phyloP scores from a whole-genome alignment of 2,797 vertebrate genomes.

The Sebastes hubbsi region DNA sequence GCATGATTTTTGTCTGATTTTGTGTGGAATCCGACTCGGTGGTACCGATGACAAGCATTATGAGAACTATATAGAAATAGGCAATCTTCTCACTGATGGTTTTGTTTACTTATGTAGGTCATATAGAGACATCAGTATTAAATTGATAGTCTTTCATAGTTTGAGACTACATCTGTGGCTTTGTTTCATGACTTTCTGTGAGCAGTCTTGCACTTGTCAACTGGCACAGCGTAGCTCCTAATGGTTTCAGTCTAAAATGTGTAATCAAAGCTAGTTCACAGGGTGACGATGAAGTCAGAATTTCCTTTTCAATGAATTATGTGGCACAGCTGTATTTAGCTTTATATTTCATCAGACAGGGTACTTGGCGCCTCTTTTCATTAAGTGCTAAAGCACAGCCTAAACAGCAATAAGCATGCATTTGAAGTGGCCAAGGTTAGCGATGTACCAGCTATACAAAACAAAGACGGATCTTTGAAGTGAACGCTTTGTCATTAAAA shows the following conservation, averaged over 20 bases:
- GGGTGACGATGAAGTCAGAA: background rate
- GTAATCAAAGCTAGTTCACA: background rate
- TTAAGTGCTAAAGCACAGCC: constrained; percentile 15
- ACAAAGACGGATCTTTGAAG: constrained; percentile 46
- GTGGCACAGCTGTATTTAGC: background rate
- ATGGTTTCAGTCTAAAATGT: background rate
- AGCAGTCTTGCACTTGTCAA: background rate
- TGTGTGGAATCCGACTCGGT: too few species aligned
- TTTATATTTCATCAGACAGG: background rate
- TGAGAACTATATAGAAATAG: too few species aligned
- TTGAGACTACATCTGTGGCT: background rate
- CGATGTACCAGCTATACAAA: constrained; percentile 27
- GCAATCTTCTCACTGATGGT: too few species aligned
- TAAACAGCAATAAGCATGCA: constrained; percentile 38
- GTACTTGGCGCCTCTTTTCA: constrained; percentile 1
- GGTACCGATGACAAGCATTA: too few species aligned
- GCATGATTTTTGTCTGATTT: too few species aligned
- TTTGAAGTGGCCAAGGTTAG: constrained; percentile 48
- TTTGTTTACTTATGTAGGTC: too few species aligned
- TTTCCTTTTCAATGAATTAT: background rate
- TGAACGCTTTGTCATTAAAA: constrained; percentile 52
- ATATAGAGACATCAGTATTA: too few species aligned
- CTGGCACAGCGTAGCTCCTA: background rate
- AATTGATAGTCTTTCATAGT: background rate
- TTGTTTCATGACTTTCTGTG: background rate